phyloP scores from a whole-genome alignment of 92 coral and sea anemone genomes.

The Zoanthus sociatus region DNA sequence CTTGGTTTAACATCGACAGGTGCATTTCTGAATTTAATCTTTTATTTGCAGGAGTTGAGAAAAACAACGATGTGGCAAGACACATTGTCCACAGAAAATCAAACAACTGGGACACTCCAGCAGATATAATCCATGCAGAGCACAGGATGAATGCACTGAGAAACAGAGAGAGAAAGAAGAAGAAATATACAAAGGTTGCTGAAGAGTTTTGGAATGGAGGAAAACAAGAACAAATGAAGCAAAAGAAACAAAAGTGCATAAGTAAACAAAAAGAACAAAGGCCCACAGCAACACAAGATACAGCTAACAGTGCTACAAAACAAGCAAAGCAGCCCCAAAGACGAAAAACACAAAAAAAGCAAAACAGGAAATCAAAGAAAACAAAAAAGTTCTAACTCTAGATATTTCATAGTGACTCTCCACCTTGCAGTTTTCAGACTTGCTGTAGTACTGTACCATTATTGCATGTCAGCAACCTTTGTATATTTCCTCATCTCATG shows the following conservation, averaged over 20 bases:
- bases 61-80: slow-evolving; percentile 56
- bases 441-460: neutral
- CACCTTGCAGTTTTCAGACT: slow-evolving; percentile 11
- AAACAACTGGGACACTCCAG: slow-evolving; percentile 64
- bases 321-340: slow-evolving; percentile 32
- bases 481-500: slow-evolving; percentile 10
- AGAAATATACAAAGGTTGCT: slow-evolving; percentile 38
- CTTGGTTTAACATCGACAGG: slow-evolving; percentile 17
- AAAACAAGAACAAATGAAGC: slow-evolving; percentile 34
- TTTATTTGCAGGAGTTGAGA: slow-evolving; percentile 37
- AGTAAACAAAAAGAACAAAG: slow-evolving; percentile 30
- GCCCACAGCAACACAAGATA: slow-evolving; percentile 15
- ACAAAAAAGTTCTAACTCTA: neutral
- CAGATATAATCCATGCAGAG: slow-evolving; percentile 53
- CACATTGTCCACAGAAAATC: slow-evolving; percentile 59
- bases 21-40: slow-evolving; percentile 9
- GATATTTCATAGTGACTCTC: slow-evolving; percentile 1
- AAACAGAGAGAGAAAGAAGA: slow-evolving; percentile 56
- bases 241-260: slow-evolving; percentile 28
- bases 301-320: slow-evolving; percentile 9
- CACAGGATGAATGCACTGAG: slow-evolving; percentile 43
- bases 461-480: slow-evolving; percentile 22
- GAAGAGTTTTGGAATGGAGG: slow-evolving; percentile 52
- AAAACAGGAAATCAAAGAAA: slow-evolving; percentile 31
- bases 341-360: slow-evolving; percentile 29